A percentile compares a stretch with the other conserved stretches of the same genome.
Evolutionary conservation across 2,888 invertebrate species (phyloP).

Genomic region (Tenthredo amoena): DNA sequence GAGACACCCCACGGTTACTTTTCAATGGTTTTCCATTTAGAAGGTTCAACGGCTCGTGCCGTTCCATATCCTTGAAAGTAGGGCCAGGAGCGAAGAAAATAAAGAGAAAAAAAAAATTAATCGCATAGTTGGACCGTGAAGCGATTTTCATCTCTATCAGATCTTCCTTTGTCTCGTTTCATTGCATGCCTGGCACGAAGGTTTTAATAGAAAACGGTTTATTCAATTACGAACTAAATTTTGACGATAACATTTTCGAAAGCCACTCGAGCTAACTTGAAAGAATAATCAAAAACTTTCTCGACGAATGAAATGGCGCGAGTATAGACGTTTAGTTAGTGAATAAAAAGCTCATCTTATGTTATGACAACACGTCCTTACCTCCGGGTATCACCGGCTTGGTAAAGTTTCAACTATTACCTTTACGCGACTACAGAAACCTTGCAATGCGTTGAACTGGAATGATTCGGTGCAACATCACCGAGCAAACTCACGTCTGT

Average conservation of each 20-base stretch:
- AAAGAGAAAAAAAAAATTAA: conserved; percentile 25
- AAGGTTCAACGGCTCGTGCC: conserved; percentile 51
- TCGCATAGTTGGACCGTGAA: conserved; percentile 4
- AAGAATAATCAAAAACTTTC: neutral
- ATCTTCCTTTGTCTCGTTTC: conserved; percentile 1
- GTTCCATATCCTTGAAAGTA: conserved; percentile 43
- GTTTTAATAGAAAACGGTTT: neutral
- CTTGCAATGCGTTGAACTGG: conserved; percentile 12
- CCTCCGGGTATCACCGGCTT: neutral
- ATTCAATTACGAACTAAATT: neutral
- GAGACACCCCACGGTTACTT: conserved; percentile 36
- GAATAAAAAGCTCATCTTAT: conserved; percentile 10
- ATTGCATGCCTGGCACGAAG: neutral
- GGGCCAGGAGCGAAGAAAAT: conserved; percentile 22
- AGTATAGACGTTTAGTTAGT: neutral
- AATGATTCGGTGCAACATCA: conserved; percentile 39
- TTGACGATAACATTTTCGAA: neutral
- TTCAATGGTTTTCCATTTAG: conserved; percentile 53
- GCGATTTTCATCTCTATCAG: conserved; percentile 22
- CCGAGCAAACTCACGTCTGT: conserved; percentile 6
- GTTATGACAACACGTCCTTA: neutral
- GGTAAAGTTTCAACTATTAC: conserved; percentile 15
- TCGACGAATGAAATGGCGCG: neutral
- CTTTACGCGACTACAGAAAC: neutral
- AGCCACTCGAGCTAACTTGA: neutral